Conservation (phyloP, 2,888 invertebrate genomes). For the Microplitis manilae region DNA sequence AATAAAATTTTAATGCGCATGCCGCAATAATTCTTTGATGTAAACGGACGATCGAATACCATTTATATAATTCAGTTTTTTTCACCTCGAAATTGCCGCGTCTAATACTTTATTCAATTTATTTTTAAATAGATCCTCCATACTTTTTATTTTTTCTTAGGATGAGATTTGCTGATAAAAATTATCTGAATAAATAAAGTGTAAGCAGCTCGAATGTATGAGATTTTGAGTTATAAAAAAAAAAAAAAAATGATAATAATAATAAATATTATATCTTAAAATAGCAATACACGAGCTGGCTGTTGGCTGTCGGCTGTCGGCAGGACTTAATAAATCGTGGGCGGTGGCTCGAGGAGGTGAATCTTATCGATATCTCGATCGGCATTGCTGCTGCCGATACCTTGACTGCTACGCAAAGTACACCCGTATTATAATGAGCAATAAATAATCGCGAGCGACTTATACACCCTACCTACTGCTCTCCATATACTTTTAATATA, state of each 20-base stretch:
- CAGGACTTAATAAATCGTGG: slow-evolving; percentile 63
- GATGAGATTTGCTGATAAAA: neutral
- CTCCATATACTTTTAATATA: slow-evolving; percentile 31
- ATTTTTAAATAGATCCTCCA: neutral
- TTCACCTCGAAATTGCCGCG: neutral
- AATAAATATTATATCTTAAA: neutral
- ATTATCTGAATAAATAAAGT: neutral
- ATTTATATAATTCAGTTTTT: neutral
- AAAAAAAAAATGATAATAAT: neutral
- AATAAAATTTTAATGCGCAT: neutral
- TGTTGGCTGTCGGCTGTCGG: slow-evolving; percentile 27
- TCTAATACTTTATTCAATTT: neutral
- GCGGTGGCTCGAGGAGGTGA: slow-evolving; percentile 52
- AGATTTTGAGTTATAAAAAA: neutral
- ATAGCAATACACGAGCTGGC: slow-evolving; percentile 29
- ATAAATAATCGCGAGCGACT: slow-evolving; percentile 63
- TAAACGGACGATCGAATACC: neutral
- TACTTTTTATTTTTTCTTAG: neutral
- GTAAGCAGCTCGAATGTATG: no score
- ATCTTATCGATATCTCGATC: slow-evolving; percentile 58
- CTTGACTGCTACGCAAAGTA: slow-evolving; percentile 44
- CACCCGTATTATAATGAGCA: slow-evolving; percentile 64
- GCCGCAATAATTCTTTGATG: neutral
- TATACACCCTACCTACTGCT: slow-evolving; percentile 48
- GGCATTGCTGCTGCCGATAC: slow-evolving; percentile 58